Base-by-base conservation (phyloP, 2,797 vertebrate species). In the Platyrinchus mystaceus region DNA sequence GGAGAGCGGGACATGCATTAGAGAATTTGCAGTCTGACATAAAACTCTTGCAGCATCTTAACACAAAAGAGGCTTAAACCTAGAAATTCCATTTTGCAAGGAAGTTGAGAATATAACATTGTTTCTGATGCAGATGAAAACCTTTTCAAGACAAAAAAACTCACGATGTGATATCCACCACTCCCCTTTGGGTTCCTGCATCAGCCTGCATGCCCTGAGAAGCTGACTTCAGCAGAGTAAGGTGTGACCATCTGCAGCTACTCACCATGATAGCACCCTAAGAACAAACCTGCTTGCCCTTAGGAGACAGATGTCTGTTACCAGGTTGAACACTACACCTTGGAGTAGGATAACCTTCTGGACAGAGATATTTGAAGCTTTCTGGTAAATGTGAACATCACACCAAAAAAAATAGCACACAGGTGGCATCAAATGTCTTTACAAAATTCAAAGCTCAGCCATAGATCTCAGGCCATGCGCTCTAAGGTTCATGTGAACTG, bases 211-310 rank as follows among this genome's bases (percentile, higher is more conserved):
- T 21, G 11, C 88, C 11, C 15, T 7, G 7, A 46, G 41, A 24
- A 71, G 15, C 17, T 58, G 66, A 47, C 24, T 59, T 7, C 28
- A 59, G 20, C 55, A 62, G 59, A 62, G 69, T 6, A 24, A 44
- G 4, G 7, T 27, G 16, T 32, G 46, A 60, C 28, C 32, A 27
- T 53, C 37, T 43, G n/a, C 14, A 84, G n/a, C 30, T 63, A 17
- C 47, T 70, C 59, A 41, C 39, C 47, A 49, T 0, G 0, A 56
- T 0, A 70, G 28, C 19, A 67, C 8, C 23, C 10, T 10, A 18
- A 73, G 19, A 89, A 41, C 32, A 73, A 75, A 24, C n/a, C 19
- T 21, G 10, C 9, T 20, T 17, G 17, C 59, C 20, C 10, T 26
- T 58, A 37, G 8, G 32, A 74, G 46, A 34, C 7, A 39, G 27